Conservation (phyloP, 2,888 invertebrate species). For the Emmelina monodactyla region DNA sequence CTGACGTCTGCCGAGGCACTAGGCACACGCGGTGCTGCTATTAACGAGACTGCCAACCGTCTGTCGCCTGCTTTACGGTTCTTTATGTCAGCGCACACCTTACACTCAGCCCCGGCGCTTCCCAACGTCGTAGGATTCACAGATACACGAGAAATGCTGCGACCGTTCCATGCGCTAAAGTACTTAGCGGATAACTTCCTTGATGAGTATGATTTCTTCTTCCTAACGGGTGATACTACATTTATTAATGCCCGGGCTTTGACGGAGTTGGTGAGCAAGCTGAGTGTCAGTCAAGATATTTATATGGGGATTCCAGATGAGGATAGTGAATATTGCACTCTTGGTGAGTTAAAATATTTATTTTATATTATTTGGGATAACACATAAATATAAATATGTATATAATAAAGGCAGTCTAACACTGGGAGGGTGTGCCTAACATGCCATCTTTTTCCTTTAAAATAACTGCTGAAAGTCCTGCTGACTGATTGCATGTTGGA, state of each 20-base stretch:
- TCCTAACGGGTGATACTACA: conserved; percentile 83
- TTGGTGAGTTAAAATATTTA: too few species aligned
- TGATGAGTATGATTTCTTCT: conserved; percentile 93
- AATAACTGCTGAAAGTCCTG: too few species aligned
- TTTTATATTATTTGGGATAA: too few species aligned
- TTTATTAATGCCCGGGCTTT: conserved; percentile 85
- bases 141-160: conserved; percentile 74
- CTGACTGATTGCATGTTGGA: too few species aligned
- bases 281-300: conserved; percentile 86
- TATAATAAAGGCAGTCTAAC: too few species aligned
- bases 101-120: conserved; percentile 29
- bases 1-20: conserved; percentile 79
- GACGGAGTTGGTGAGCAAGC: conserved; percentile 72
- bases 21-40: conserved; percentile 78
- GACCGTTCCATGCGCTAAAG: conserved; percentile 88
- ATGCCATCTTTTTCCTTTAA: too few species aligned
- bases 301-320: conserved; percentile 76
- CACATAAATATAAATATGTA: too few species aligned
- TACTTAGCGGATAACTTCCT: conserved; percentile 89
- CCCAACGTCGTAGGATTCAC: conserved; percentile 88
- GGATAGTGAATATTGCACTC: conserved; percentile 71
- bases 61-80: conserved; percentile 84
- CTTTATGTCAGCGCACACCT: conserved; percentile 71
- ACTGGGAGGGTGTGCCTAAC: too few species aligned
- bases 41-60: conserved; percentile 89